Conservation (phyloP, 2,888 invertebrate genomes). For the Venustoraphidia nigricollis region DNA sequence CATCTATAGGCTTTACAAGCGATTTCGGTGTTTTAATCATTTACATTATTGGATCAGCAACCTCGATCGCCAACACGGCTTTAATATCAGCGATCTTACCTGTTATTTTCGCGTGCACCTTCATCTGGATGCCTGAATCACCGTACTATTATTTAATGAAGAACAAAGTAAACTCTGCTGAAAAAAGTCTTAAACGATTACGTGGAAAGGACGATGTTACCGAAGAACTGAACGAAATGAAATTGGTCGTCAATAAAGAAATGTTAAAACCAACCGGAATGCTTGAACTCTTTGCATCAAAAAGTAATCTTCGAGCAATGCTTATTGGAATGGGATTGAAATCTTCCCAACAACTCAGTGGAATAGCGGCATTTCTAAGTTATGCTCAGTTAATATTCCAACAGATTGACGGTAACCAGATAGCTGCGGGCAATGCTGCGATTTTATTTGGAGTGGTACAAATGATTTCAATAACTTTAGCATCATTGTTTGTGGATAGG, state of each 20-base stretch:
- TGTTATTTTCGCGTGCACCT: conserved; percentile 36
- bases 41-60: conserved; percentile 43
- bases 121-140: conserved; percentile 51
- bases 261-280: conserved; percentile 1
- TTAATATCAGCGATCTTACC: conserved; percentile 41
- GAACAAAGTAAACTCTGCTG: conserved; percentile 28
- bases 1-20: conserved; percentile 38
- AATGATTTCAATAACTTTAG: too few relatives aligned
- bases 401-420: conserved; percentile 9
- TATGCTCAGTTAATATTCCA: conserved; percentile 13
- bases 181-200: conserved; percentile 36
- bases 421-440: conserved; percentile 22
- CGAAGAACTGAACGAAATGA: conserved; percentile 3
- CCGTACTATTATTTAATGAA: conserved; percentile 33
- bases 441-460: too few relatives aligned
- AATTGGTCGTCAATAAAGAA: conserved; percentile 2
- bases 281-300: conserved; percentile 2
- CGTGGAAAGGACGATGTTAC: conserved; percentile 25
- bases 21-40: conserved; percentile 41
- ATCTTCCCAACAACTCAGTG: conserved; percentile 3
- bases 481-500: conserved; percentile 22
- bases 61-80: conserved; percentile 36
- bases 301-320: conserved; percentile 5
- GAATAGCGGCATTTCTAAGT: conserved; percentile 1
- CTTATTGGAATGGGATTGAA: conserved; percentile 1